Evolutionary conservation across 2,113 vertebrate genomes (phyloP).

Genomic region (Xiphophorus hellerii): DNA sequence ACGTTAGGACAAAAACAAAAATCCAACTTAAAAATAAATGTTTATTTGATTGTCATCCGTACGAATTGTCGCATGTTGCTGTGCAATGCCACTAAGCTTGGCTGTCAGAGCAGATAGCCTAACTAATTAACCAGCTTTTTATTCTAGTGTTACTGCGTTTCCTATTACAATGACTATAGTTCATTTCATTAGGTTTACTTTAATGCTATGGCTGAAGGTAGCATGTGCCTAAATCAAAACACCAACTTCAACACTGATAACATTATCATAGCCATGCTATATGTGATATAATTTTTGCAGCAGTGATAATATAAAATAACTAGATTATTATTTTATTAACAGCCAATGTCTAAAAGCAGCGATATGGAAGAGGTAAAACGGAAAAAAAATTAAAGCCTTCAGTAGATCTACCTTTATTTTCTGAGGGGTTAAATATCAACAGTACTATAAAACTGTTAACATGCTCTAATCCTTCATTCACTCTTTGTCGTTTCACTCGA

Average conservation of each 20-base stretch:
- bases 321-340: too few relatives aligned
- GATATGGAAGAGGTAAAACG: not conserved
- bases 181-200: too few relatives aligned
- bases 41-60: too few relatives aligned
- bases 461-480: conserved; percentile 1
- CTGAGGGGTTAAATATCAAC: not conserved
- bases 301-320: not conserved
- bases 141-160: too few relatives aligned
- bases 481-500: not conserved
- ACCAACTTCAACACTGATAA: not conserved
- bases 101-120: too few relatives aligned
- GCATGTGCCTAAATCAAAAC: not conserved
- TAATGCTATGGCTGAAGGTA: not conserved
- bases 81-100: too few relatives aligned
- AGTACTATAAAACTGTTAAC: not conserved
- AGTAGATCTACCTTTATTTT: not conserved
- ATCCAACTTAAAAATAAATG: too few relatives aligned
- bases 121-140: too few relatives aligned
- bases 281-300: too few relatives aligned
- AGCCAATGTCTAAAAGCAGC: not conserved
- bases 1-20: too few relatives aligned
- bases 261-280: not conserved
- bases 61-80: too few relatives aligned
- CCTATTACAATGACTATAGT: too few relatives aligned
- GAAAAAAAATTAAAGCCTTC: not conserved